Evolutionary conservation across 2,797 vertebrate species (phyloP).

Genomic region (Cossypha heuglini): DNA sequence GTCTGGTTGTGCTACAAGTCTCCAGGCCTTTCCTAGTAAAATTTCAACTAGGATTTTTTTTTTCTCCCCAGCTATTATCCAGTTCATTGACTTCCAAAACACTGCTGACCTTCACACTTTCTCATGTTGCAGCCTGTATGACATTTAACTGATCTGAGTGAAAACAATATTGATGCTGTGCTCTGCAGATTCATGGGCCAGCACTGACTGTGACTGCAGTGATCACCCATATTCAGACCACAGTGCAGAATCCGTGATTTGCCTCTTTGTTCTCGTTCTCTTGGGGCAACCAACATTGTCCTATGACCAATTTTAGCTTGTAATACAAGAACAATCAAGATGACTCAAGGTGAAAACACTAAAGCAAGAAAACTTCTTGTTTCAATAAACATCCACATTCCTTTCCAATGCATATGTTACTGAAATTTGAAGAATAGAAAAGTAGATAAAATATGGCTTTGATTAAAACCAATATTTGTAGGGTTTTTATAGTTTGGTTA

Average conservation of each 20-base stretch:
- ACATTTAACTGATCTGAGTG: neutral
- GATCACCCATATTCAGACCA: neutral
- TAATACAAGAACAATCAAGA: neutral
- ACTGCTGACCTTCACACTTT: neutral
- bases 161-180: neutral
- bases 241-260: neutral
- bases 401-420: neutral
- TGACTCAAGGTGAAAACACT: neutral
- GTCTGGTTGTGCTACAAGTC: neutral
- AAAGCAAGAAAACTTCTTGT: neutral
- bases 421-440: constrained; percentile 2
- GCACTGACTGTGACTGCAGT: neutral
- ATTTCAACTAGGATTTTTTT: neutral
- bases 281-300: neutral
- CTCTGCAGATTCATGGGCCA: neutral
- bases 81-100: neutral
- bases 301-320: neutral
- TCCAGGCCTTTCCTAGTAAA: neutral
- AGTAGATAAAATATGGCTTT: constrained; percentile 32
- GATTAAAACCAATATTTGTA: constrained; percentile 29
- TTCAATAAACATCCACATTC: constrained; percentile 39
- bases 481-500: neutral
- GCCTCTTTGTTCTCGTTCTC: neutral
- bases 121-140: neutral
- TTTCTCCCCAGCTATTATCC: neutral